Percentiles rank a stretch among this genome's conserved stretches.
These are phyloP conservation scores for Theodoxus fluviatilis DNA, from an alignment of 2,888 invertebrate species.

Conservation along the genomic window DNA sequence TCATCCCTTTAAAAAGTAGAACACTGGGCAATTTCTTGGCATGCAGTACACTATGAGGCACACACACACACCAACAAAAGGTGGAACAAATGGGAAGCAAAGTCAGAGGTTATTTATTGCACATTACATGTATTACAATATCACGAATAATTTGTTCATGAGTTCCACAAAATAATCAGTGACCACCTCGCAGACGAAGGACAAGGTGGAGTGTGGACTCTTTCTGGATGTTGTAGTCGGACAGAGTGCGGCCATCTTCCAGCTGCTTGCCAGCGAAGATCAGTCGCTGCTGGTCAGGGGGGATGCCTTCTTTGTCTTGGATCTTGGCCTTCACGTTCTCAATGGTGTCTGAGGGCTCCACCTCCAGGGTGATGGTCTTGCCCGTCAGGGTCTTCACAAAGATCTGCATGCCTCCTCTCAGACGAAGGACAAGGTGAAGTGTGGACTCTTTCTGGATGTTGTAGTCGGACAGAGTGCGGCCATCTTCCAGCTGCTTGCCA, in stretches of 20 bases:
- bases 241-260: constrained; percentile 90
- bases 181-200: constrained; percentile 74
- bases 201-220: constrained; percentile 91
- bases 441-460: constrained; percentile 96
- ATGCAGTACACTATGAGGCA: too few relatives aligned
- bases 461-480: constrained; percentile 88
- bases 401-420: constrained; percentile 85
- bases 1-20: too few relatives aligned
- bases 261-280: constrained; percentile 94
- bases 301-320: constrained; percentile 55
- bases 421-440: constrained; percentile 86
- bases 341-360: constrained; percentile 86
- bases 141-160: too few relatives aligned
- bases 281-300: constrained; percentile 77
- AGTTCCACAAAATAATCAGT: too few relatives aligned
- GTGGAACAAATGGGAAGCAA: too few relatives aligned
- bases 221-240: constrained; percentile 93
- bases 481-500: too few relatives aligned
- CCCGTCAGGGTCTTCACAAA: constrained; percentile 68
- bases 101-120: too few relatives aligned
- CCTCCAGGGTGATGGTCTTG: constrained; percentile 54
- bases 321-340: constrained; percentile 81
- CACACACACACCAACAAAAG: too few relatives aligned
- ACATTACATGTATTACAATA: too few relatives aligned
- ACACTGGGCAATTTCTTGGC: too few relatives aligned